phyloP scores from a whole-genome alignment of 2,797 vertebrate genomes.

The Benthosema pterotum region DNA sequence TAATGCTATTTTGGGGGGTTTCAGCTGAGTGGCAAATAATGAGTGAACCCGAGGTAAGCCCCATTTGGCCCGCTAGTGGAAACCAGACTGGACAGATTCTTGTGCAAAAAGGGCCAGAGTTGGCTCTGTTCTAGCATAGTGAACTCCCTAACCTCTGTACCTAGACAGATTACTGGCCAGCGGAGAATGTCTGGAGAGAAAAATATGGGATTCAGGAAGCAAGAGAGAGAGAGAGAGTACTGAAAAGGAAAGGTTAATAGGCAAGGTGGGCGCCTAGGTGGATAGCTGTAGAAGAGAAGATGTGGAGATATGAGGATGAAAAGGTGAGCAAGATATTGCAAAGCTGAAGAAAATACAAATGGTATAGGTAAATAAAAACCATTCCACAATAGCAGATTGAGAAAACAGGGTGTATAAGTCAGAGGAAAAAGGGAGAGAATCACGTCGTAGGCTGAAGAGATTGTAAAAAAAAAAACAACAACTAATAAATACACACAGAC shows the following conservation, averaged over 20 bases:
- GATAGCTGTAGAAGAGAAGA: conserved; percentile 43
- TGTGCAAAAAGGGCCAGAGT: conserved; percentile 21
- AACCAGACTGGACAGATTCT: conserved; percentile 41
- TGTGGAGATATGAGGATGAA: conserved; percentile 33
- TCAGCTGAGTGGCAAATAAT: conserved; percentile 49
- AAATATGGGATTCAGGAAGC: conserved; percentile 46
- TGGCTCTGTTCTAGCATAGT: conserved; percentile 36
- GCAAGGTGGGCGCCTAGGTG: conserved; percentile 2
- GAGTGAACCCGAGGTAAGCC: conserved; percentile 36
- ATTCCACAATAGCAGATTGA: not conserved
- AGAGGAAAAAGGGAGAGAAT: conserved; percentile 21
- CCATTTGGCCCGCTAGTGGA: conserved; percentile 37
- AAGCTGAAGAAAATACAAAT: conserved; percentile 20
- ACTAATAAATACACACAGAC: conserved; percentile 12
- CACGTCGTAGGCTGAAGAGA: conserved; percentile 44
- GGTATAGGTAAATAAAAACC: conserved; percentile 31
- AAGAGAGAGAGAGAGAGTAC: conserved; percentile 32
- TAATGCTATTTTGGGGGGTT: conserved; percentile 12
- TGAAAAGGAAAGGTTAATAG: not conserved
- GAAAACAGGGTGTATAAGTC: conserved; percentile 23
- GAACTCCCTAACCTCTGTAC: conserved; percentile 50
- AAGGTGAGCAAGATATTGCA: conserved; percentile 29
- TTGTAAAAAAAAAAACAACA: conserved; percentile 30
- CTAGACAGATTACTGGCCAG: conserved; percentile 42
- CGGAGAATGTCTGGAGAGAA: conserved; percentile 32